Conservation (phyloP, 2,888 invertebrate genomes). For the Hydrotaea diabolus region DNA sequence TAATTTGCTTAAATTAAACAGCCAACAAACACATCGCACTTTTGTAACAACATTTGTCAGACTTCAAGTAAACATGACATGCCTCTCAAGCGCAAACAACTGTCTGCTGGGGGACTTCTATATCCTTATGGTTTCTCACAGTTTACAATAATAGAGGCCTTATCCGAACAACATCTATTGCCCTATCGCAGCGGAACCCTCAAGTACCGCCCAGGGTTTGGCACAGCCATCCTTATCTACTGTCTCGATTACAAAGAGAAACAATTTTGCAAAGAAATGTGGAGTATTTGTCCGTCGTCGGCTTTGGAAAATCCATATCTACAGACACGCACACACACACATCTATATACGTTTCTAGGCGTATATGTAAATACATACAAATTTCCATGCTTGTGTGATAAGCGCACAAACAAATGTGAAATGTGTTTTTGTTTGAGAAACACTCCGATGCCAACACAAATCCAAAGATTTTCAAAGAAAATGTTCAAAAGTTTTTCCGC, state of each 20-base stretch:
- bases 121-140: not conserved
- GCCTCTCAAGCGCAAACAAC: too few species aligned
- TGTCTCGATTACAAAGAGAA: constrained; percentile 7
- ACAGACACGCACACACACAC: not conserved
- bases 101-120: too few species aligned
- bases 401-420: not conserved
- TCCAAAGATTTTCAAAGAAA: not conserved
- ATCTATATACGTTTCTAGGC: too few species aligned
- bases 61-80: too few species aligned
- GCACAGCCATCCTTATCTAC: not conserved
- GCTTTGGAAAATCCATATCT: not conserved
- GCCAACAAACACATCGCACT: too few species aligned
- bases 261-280: not conserved
- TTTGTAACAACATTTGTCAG: too few species aligned
- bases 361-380: not conserved
- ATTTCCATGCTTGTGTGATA: not conserved
- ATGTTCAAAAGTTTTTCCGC: not conserved
- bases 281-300: too few species aligned
- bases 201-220: not conserved
- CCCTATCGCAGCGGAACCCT: not conserved
- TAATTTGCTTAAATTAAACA: too few species aligned
- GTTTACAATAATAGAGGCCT: not conserved
- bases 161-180: not conserved
- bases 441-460: not conserved
- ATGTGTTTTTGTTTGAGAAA: not conserved